Base-by-base conservation (phyloP, 2,888 invertebrate genomes). In the Cepaea hortensis region DNA sequence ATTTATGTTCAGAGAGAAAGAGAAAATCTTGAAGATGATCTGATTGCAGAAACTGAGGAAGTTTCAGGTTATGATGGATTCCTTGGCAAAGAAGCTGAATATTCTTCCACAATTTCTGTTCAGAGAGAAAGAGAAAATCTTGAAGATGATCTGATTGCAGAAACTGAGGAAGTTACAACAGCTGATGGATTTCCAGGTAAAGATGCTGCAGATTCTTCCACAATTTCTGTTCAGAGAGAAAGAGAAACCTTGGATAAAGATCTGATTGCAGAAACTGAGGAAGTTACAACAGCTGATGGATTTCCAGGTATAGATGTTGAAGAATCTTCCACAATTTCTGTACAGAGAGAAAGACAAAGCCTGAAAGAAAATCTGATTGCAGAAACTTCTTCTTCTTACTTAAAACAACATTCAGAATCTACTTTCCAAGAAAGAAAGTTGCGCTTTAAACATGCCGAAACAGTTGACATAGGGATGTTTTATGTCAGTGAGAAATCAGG, bases 381-480 rank as follows among this genome's bases (percentile, higher is more conserved):
- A 68, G 68, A 92, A 90, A 91, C 91, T 68, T 91, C 91, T 70
- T 90, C 91, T 85, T 92, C 92, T 87, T 92, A 91, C 88, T 90
- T 88, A 80, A 87, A 93, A 61, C 93, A 93, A 88, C 91, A 92
- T 87, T 92, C 93, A 65, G 92, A 92, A 81, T 91, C 92, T 4
- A 91, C 88, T 79, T 76, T 90, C 72, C 91, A 92, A 62, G 91
- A 93, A 85, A 91, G 91, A 87, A 90, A 89, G 73, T 84, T 88
- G 9, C 80, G 87, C 11, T 76, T 90, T 15, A 87, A 89, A 68
- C 85, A 89, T 72, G 87, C 90, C n/a, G 90, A 90, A 68, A 92
- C 92, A 15, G 89, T 93, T 65, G 93, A 93, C 84, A 86, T 93
- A 90, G 93, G 93, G 9, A 87, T 88, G 50, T 93, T 93, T 86